Conservation (phyloP, 2,113 vertebrate species). For the Strix uralensis region DNA sequence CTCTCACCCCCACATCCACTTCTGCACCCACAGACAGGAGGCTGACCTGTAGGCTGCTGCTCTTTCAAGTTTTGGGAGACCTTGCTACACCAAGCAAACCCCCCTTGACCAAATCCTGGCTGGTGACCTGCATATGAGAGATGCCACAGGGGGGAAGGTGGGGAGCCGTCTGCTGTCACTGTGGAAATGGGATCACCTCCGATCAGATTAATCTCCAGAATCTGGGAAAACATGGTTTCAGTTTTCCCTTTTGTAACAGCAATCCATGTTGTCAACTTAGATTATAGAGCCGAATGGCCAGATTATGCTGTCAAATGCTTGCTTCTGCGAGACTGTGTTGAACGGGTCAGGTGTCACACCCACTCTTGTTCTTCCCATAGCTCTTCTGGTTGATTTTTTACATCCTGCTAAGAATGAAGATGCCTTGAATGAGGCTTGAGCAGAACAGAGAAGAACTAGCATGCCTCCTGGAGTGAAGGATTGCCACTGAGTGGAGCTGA, state of each 20-base stretch:
- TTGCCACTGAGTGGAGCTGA: not conserved
- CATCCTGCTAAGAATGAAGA: not conserved
- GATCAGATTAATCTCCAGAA: not conserved
- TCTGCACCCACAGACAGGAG: fast-evolving
- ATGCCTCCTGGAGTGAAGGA: not conserved
- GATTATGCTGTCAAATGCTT: not conserved
- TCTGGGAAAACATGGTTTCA: slow-evolving; percentile 15
- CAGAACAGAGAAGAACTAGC: not conserved
- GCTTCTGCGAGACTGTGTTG: not conserved
- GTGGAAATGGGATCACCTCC: not conserved
- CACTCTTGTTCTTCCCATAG: not conserved
- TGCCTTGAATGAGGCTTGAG: not conserved
- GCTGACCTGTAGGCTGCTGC: not conserved
- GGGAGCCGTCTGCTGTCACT: not conserved
- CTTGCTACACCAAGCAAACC: fast-evolving
- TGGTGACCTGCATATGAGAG: not conserved
- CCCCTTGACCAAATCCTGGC: not conserved
- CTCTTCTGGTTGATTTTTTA: not conserved
- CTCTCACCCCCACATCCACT: not conserved
- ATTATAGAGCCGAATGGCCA: not conserved
- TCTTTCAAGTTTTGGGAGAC: not conserved
- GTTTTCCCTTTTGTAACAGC: slow-evolving; percentile 19
- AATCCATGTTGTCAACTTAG: not conserved
- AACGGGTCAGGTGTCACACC: fast-evolving
- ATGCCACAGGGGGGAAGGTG: not conserved